phyloP scores from a whole-genome alignment of 2,797 vertebrate species.

The Brachyrhaphis roseni region DNA sequence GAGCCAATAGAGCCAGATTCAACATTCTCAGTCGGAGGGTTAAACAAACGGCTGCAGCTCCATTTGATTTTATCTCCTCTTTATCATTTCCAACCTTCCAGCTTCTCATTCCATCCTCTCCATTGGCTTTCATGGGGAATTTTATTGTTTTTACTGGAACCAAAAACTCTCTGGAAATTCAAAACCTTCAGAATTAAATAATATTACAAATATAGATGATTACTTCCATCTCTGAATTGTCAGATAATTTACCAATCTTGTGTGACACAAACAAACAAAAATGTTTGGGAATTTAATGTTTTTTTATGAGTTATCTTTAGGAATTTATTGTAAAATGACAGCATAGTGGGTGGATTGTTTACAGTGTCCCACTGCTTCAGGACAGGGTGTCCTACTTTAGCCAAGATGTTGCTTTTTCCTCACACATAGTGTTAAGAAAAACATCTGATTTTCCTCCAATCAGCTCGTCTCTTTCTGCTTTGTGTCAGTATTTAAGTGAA shows the following conservation, averaged over 20 bases:
- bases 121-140: neutral
- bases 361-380: neutral
- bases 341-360: neutral
- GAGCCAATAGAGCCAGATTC: slow-evolving; percentile 42
- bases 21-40: slow-evolving; percentile 47
- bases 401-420: neutral
- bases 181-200: neutral
- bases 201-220: neutral
- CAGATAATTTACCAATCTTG: too few species aligned
- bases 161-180: neutral
- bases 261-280: neutral
- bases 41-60: slow-evolving; percentile 44
- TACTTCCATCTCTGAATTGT: neutral
- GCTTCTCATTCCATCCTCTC: slow-evolving; percentile 6
- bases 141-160: neutral
- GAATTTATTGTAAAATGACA: neutral
- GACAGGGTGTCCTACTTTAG: neutral
- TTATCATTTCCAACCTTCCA: too few species aligned
- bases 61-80: slow-evolving; percentile 12
- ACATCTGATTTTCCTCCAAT: neutral
- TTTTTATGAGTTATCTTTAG: neutral
- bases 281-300: neutral
- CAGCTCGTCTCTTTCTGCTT: neutral
- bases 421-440: neutral
- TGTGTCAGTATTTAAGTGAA: neutral